Evolutionary conservation across 2,113 vertebrate genomes (phyloP), one percentile per base, ranked within the genome.

Genomic region (Vanacampus margaritifer): DNA sequence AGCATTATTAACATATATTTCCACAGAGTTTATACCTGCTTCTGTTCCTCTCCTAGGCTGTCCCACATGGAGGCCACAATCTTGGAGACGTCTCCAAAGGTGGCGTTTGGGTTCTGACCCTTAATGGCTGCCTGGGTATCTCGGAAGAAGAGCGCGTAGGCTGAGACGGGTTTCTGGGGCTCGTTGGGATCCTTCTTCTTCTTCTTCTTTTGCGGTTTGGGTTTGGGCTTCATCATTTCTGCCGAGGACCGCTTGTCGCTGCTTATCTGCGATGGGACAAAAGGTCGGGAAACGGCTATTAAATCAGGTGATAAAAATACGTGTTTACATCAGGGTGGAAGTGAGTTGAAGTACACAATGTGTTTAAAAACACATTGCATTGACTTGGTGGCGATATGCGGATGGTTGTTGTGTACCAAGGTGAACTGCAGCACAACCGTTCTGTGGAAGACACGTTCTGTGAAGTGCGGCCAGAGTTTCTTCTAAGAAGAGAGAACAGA

Each of bases 31-130:
- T 26, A 1, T 81, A 96, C 96, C 92, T 98, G 96, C 69, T 98
- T 98, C 85, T 98, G 96, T 64, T 98, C 96, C 85, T 98, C 96
- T 50, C 95, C 96, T 75, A 98, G 41, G 65, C 95, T 94, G 87
- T 98, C 96, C 96, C 96, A 98, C 96, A 98, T 98, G 0, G 96
- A 98, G 0, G 96, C 96, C 84, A 98, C 96, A 0, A 98, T 98
- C 88, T 98, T 98, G 0, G 96, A 98, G 65, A 98, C 96, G 0
- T 98, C 96, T 14, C 96, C 96, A 0, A 98, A 98, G 61, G 96
- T 98, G 65, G 96, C 96, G 0, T 95, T 98, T 83, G 95, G 96
- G 80, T 98, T 98, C 70, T 94, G 93, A 43, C 95, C 95, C 77
- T 98, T 98, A 84, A 98, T 98, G 84, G 95, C 95, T 0, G 96